Evolutionary conservation across 1,140 invertebrate species (phyloP).

Genomic region (Drosophila yakuba): DNA sequence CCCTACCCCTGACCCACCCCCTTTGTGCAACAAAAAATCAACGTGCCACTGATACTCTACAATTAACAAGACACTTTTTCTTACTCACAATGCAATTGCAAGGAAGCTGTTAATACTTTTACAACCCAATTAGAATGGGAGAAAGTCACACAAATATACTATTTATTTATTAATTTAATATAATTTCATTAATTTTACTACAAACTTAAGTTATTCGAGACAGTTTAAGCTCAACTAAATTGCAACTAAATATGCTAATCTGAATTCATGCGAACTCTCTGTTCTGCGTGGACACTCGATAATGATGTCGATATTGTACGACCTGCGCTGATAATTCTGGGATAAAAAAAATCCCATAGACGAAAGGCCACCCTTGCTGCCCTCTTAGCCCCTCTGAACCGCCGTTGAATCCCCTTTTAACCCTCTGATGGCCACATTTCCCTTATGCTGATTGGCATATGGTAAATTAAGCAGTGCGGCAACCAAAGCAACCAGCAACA

Average conservation of each 20-base stretch:
- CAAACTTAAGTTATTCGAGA: too few relatives aligned
- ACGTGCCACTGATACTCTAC: neutral
- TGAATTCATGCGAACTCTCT: neutral
- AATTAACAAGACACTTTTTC: neutral
- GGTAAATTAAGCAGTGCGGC: conserved; percentile 73
- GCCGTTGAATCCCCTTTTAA: neutral
- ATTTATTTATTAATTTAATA: too few relatives aligned
- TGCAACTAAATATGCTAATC: neutral
- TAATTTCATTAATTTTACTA: too few relatives aligned
- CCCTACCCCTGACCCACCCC: conserved; percentile 14
- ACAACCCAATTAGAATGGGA: too few relatives aligned
- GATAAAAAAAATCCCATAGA: neutral
- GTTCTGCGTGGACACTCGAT: conserved; percentile 16
- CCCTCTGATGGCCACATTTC: neutral
- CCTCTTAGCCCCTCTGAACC: neutral
- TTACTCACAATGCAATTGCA: neutral
- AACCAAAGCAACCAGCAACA: conserved; percentile 57
- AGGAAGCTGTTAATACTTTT: neutral
- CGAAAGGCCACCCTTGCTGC: neutral
- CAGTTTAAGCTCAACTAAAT: neutral
- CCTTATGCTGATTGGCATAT: conserved; percentile 79
- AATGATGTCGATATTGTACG: conserved; percentile 52
- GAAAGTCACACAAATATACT: too few relatives aligned
- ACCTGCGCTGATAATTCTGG: neutral
- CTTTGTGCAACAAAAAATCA: neutral